Conservation (phyloP, 2,113 vertebrate genomes). For the Trachemys scripta region DNA sequence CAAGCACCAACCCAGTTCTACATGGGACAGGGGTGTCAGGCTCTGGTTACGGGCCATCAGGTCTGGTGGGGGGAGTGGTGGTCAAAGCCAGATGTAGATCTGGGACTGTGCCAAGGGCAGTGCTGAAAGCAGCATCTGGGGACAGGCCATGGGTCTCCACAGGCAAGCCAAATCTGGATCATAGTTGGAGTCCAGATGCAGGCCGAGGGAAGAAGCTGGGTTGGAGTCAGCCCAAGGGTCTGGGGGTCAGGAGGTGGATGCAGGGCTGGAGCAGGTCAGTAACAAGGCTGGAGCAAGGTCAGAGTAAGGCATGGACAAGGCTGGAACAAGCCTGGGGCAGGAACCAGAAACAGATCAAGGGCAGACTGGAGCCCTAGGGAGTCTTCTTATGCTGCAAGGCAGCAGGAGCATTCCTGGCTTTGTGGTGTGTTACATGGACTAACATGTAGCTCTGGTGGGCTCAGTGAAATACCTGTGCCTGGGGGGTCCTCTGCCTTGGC, state of each 20-base stretch:
- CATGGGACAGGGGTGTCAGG: background rate
- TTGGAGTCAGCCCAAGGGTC: background rate
- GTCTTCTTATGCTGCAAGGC: background rate
- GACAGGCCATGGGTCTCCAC: background rate
- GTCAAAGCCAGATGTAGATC: background rate
- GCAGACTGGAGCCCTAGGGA: background rate
- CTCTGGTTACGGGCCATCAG: background rate
- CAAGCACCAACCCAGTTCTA: background rate
- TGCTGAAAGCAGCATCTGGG: background rate
- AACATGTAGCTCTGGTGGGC: background rate
- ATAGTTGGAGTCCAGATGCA: background rate
- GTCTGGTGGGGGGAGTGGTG: background rate
- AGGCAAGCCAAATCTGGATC: background rate
- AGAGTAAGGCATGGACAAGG: no score
- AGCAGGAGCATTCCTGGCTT: background rate
- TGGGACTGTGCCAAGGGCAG: background rate
- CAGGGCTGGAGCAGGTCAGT: no score
- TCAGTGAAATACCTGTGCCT: background rate
- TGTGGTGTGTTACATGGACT: background rate
- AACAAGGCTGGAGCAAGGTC: background rate
- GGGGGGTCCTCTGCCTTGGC: background rate
- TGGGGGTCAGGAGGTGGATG: background rate
- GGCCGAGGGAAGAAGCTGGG: background rate
- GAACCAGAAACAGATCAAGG: background rate
- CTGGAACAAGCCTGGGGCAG: background rate